phyloP scores from a whole-genome alignment of 92 coral and sea anemone genomes.

The Umimayanthus kanabou region DNA sequence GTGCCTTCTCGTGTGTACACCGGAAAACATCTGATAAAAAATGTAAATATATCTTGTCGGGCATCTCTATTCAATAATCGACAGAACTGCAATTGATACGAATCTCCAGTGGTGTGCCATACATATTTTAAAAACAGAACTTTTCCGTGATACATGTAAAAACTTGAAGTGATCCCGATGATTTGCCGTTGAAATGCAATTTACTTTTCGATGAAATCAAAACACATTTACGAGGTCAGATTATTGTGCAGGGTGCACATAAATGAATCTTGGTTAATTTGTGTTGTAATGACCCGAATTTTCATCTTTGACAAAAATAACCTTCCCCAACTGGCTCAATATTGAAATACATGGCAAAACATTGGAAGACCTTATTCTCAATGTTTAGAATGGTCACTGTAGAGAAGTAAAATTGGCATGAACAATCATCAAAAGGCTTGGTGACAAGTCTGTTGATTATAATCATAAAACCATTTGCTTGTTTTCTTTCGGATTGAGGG shows the following conservation, averaged over 20 bases:
- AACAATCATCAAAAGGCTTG: not conserved
- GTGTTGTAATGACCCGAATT: not conserved
- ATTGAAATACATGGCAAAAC: not conserved
- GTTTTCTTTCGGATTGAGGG: not conserved
- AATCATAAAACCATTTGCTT: not conserved
- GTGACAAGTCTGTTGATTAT: not conserved
- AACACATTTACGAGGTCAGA: not conserved
- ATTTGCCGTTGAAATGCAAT: not conserved
- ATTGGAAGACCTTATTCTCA: not conserved
- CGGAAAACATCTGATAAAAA: not conserved
- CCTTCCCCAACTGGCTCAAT: not conserved
- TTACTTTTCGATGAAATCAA: not conserved
- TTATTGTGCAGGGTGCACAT: slow-evolving; percentile 1
- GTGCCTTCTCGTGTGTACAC: not conserved
- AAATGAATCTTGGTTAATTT: not conserved
- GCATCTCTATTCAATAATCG: not conserved
- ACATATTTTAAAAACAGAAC: not conserved
- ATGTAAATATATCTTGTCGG: not conserved
- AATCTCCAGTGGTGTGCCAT: not conserved
- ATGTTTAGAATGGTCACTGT: not conserved
- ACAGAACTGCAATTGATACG: not conserved
- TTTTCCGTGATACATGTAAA: not conserved
- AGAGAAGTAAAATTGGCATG: not conserved
- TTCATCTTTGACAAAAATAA: not conserved
- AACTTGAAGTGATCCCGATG: not conserved